phyloP scores from a whole-genome alignment of 2,113 vertebrate species.

The Urocolius indicus region DNA sequence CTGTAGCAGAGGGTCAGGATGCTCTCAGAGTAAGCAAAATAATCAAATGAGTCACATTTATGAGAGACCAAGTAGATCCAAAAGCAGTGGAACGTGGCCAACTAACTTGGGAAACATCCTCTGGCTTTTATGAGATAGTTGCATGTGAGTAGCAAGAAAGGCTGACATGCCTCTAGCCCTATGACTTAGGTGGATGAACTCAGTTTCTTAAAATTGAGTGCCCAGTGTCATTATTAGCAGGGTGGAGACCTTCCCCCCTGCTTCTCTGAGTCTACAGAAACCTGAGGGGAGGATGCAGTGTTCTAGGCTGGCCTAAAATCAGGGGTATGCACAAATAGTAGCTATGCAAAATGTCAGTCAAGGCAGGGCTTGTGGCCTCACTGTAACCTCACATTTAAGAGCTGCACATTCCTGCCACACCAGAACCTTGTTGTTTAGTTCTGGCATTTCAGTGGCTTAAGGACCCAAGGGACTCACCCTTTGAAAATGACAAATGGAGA shows the following conservation, averaged over 20 bases:
- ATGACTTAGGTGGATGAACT: background rate
- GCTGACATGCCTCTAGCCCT: background rate
- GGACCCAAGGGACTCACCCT: background rate
- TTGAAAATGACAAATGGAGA: background rate
- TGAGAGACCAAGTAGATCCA: background rate
- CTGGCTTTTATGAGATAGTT: background rate
- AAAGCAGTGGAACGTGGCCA: background rate
- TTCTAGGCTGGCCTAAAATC: background rate
- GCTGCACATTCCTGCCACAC: background rate
- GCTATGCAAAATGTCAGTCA: background rate
- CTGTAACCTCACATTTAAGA: accelerated
- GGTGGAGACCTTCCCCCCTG: too few relatives aligned
- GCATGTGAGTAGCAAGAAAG: background rate
- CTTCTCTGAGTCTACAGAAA: background rate
- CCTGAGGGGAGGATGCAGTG: background rate
- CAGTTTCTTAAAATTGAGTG: background rate
- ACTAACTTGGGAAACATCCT: background rate
- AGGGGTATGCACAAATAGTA: accelerated
- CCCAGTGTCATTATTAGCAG: background rate
- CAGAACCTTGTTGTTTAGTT: background rate
- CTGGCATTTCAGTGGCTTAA: background rate
- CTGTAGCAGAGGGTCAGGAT: accelerated
- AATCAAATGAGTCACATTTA: accelerated
- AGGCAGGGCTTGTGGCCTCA: background rate
- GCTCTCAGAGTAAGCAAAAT: accelerated